These are phyloP conservation scores for Alsophila aescularia DNA, from an alignment of 2,888 invertebrate genomes.

Conservation along the genomic window DNA sequence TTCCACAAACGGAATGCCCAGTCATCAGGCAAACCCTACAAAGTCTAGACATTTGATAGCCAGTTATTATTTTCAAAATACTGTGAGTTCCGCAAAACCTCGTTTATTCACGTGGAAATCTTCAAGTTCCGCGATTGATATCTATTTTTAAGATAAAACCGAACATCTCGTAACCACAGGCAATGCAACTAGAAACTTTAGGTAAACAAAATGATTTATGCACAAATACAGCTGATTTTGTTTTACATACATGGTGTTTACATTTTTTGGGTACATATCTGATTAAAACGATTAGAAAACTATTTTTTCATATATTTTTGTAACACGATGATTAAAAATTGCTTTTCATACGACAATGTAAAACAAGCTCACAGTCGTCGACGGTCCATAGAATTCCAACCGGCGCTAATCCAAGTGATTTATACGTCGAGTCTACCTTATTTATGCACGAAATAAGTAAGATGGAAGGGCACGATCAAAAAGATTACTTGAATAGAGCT, in stretches of 20 bases:
- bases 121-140: too few relatives aligned
- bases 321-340: not conserved
- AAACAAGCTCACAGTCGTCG: not conserved
- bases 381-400: slow-evolving; percentile 27
- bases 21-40: slow-evolving; percentile 24
- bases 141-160: too few relatives aligned
- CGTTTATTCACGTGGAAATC: too few relatives aligned
- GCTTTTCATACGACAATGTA: not conserved
- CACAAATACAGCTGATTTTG: too few relatives aligned
- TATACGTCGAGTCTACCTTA: slow-evolving; percentile 31
- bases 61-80: slow-evolving; percentile 50
- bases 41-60: slow-evolving; percentile 39
- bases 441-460: slow-evolving; percentile 35
- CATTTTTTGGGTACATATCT: too few relatives aligned
- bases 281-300: too few relatives aligned
- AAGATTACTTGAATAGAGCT: slow-evolving; percentile 24
- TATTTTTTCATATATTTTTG: too few relatives aligned
- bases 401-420: slow-evolving; percentile 31
- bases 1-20: slow-evolving; percentile 38
- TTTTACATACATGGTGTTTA: too few relatives aligned
- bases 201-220: too few relatives aligned
- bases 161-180: too few relatives aligned
- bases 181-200: too few relatives aligned
- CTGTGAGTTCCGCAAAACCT: slow-evolving; percentile 54
- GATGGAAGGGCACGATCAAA: slow-evolving; percentile 33